Evolutionary conservation across 1,140 invertebrate genomes (phyloP).

Genomic region (Marisa cornuarietis): DNA sequence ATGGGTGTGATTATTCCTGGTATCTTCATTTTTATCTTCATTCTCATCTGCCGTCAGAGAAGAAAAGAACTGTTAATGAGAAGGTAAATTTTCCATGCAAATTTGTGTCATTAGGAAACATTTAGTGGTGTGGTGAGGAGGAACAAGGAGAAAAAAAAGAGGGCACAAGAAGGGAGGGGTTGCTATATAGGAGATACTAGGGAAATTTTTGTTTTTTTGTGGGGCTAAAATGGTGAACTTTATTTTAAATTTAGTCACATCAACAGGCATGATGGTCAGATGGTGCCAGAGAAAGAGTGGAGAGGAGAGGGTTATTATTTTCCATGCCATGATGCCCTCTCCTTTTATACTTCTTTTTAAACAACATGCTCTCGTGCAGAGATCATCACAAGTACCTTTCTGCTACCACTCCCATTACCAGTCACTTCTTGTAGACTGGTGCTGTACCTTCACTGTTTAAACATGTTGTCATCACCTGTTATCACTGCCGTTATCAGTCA

Average conservation of each 20-base stretch:
- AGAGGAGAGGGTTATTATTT: too few relatives aligned
- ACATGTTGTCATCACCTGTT: too few relatives aligned
- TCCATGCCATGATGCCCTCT: too few relatives aligned
- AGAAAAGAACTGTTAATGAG: constrained; percentile 31
- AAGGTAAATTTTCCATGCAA: constrained; percentile 14
- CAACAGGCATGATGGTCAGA: not conserved
- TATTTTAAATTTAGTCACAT: not conserved
- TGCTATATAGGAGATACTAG: not conserved
- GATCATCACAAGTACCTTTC: too few relatives aligned
- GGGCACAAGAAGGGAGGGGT: not conserved
- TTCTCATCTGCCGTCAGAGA: constrained; percentile 26
- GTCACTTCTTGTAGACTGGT: too few relatives aligned
- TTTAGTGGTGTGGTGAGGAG: not conserved
- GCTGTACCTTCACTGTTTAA: too few relatives aligned
- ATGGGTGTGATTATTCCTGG: constrained; percentile 30
- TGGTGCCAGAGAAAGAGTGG: too few relatives aligned
- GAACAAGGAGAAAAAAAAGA: not conserved
- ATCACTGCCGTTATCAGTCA: too few relatives aligned
- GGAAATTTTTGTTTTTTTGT: not conserved
- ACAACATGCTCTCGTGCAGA: too few relatives aligned
- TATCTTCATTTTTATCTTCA: constrained; percentile 33
- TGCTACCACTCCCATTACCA: too few relatives aligned
- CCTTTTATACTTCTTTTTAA: too few relatives aligned
- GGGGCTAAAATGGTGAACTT: not conserved
- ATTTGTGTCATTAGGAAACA: too few relatives aligned